These are phyloP conservation scores for Fregata magnificens DNA, from an alignment of 2,113 vertebrate genomes.

Conservation along the genomic window DNA sequence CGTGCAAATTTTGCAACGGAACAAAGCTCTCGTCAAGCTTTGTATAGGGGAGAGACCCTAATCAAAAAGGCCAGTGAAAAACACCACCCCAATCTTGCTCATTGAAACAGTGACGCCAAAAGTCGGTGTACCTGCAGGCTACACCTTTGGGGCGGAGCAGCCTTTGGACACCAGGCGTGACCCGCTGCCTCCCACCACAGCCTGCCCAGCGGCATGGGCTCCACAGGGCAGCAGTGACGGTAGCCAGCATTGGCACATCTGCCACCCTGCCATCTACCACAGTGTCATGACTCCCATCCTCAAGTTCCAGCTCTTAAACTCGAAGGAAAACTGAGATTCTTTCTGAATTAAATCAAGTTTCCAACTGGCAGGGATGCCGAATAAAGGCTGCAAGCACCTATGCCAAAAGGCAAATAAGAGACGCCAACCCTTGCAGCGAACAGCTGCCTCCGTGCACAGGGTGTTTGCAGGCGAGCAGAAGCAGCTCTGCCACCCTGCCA, in stretches of 20 bases:
- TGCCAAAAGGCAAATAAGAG: not conserved
- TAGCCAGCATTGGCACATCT: rapidly evolving
- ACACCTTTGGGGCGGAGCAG: not conserved
- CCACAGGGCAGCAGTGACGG: not conserved
- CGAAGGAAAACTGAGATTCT: not conserved
- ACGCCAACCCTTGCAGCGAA: not conserved
- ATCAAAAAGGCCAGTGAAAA: not conserved
- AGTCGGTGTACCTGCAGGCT: not conserved
- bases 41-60: not conserved
- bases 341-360: not conserved
- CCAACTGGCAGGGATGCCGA: not conserved
- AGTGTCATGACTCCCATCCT: rapidly evolving
- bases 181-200: not conserved
- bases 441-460: rapidly evolving
- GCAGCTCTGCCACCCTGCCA: too few species aligned
- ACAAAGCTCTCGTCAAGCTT: not conserved
- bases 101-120: rapidly evolving
- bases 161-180: not conserved
- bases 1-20: rapidly evolving
- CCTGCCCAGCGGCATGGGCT: rapidly evolving
- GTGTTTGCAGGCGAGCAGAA: not conserved
- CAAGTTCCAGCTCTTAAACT: not conserved
- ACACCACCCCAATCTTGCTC: not conserved
- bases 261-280: not conserved
- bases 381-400: not conserved